Conservation (phyloP, 2,113 vertebrate species). For the Upupa epops region DNA sequence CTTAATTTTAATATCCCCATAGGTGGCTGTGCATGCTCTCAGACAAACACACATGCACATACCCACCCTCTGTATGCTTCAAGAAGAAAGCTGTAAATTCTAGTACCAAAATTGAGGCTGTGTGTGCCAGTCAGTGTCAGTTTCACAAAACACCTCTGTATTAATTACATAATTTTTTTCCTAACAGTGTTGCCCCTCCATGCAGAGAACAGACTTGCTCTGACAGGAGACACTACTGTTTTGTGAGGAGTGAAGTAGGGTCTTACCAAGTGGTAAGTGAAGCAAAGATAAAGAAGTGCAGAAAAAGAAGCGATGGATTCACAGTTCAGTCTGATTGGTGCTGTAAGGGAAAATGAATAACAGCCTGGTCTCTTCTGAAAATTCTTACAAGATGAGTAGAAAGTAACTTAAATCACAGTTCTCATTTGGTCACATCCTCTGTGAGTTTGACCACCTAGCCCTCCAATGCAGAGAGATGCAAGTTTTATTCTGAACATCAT, state of each 20-base stretch:
- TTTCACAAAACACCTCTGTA: not conserved
- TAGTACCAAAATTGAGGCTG: not conserved
- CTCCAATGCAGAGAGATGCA: not conserved
- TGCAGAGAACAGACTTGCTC: not conserved
- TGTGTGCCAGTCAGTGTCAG: fast-evolving
- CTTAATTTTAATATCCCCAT: not conserved
- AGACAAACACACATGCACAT: not conserved
- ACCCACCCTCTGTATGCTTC: not conserved
- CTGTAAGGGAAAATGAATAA: not conserved
- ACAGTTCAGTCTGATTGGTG: not conserved
- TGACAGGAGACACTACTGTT: not conserved
- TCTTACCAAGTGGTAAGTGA: not conserved
- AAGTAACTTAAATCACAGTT: not conserved
- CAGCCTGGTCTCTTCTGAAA: not conserved
- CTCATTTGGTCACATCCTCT: not conserved
- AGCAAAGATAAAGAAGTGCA: not conserved
- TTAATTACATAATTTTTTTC: not conserved
- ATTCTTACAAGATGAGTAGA: not conserved
- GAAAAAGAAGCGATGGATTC: not conserved
- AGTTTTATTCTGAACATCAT: not conserved
- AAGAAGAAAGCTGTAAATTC: not conserved
- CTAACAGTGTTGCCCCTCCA: not conserved
- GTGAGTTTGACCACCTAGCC: not conserved
- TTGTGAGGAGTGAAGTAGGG: not conserved
- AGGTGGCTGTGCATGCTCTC: not conserved